A percentile compares a stretch with the other conserved stretches of the same genome.
Conservation (phyloP, 2,113 vertebrate species). For the Tragulus kanchil region DNA sequence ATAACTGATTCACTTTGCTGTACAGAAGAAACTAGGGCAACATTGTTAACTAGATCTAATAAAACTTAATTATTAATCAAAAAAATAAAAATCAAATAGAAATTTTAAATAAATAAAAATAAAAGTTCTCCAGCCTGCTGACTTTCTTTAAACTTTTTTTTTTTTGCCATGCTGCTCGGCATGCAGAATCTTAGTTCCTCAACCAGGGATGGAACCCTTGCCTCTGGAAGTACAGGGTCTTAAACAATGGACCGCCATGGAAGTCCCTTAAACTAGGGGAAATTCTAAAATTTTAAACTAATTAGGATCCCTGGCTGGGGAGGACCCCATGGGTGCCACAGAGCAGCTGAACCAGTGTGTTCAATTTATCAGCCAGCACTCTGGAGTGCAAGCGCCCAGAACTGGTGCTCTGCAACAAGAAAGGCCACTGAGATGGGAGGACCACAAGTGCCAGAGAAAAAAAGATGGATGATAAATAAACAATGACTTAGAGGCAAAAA, state of each 20-base stretch:
- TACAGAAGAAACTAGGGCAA: not conserved
- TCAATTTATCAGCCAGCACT: too few relatives aligned
- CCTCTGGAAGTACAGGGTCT: not conserved
- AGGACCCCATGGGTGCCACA: too few relatives aligned
- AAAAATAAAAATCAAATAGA: not conserved
- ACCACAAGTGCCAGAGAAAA: too few relatives aligned
- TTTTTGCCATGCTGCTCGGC: not conserved
- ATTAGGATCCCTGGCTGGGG: too few relatives aligned
- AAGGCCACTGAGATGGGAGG: too few relatives aligned
- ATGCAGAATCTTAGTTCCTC: not conserved
- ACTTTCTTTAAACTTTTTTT: not conserved
- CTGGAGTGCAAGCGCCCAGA: too few relatives aligned
- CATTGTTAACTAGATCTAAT: not conserved
- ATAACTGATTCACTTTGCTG: not conserved
- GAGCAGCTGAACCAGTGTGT: too few relatives aligned
- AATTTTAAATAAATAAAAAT: not conserved
- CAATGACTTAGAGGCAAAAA: too few relatives aligned
- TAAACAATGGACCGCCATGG: not conserved
- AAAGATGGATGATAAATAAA: too few relatives aligned
- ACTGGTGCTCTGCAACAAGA: too few relatives aligned
- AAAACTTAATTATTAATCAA: not conserved
- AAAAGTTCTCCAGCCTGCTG: not conserved
- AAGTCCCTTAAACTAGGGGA: not conserved
- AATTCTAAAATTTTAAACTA: too few relatives aligned
- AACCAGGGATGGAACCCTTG: not conserved